phyloP scores from a whole-genome alignment of 2,888 invertebrate genomes.

The Rugalucina vietnamica region DNA sequence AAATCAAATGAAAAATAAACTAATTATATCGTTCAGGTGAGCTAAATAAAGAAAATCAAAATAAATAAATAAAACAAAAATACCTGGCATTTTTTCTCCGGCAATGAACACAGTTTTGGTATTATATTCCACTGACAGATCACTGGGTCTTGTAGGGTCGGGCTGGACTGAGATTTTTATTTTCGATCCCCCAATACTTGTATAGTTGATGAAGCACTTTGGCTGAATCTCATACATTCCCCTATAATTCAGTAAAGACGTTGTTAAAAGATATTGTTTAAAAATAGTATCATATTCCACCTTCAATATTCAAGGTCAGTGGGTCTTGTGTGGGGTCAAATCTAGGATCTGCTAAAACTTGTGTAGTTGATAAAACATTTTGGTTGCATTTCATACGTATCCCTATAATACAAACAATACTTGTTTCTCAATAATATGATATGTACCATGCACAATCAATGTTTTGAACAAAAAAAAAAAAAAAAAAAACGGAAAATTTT shows the following conservation, averaged over 20 bases:
- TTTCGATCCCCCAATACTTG: conserved; percentile 71
- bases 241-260: too few relatives aligned
- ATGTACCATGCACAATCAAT: too few relatives aligned
- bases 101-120: conserved; percentile 72
- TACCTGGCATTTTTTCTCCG: conserved; percentile 78
- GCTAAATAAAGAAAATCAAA: too few relatives aligned
- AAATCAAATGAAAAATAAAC: too few relatives aligned
- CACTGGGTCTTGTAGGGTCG: conserved; percentile 78
- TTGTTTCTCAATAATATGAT: too few relatives aligned
- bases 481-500: too few relatives aligned
- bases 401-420: too few relatives aligned
- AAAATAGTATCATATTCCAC: conserved; percentile 78
- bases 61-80: conserved; percentile 7
- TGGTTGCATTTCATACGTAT: conserved; percentile 81
- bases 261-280: too few relatives aligned
- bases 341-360: conserved; percentile 69
- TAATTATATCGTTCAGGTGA: too few relatives aligned
- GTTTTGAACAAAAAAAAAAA: too few relatives aligned
- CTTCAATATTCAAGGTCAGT: conserved; percentile 69
- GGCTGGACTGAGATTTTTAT: conserved; percentile 79
- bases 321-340: conserved; percentile 78
- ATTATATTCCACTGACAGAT: conserved; percentile 77
- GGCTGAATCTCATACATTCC: conserved; percentile 82
- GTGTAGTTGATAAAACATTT: conserved; percentile 73
- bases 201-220: conserved; percentile 73